Evolutionary conservation across 2,888 invertebrate genomes (phyloP).

Genomic region (Euproctis similis): DNA sequence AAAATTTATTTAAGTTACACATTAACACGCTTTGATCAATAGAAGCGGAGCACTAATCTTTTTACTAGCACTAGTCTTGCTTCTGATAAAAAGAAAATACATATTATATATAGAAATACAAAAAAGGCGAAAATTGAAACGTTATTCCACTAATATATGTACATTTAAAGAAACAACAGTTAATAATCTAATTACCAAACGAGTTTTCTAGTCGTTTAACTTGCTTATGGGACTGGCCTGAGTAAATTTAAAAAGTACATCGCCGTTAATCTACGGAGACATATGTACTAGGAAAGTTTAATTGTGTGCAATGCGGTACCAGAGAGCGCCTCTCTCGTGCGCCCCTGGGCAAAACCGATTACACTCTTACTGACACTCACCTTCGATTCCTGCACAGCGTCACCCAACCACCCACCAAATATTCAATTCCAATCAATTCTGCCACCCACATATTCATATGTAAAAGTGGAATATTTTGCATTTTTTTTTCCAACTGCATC

Average conservation of each 20-base stretch:
- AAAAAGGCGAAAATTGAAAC: too few relatives aligned
- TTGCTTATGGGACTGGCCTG: constrained; percentile 60
- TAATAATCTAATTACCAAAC: constrained; percentile 41
- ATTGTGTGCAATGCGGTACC: constrained; percentile 57
- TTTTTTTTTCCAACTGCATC: constrained; percentile 73
- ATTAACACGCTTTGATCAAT: too few relatives aligned
- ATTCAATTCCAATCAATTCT: constrained; percentile 76
- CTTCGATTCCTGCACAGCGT: constrained; percentile 59
- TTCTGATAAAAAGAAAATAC: too few relatives aligned
- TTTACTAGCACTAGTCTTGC: too few relatives aligned
- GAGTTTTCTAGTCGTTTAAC: constrained; percentile 62
- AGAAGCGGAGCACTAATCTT: too few relatives aligned
- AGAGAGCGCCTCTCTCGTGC: constrained; percentile 23
- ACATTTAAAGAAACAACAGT: too few relatives aligned
- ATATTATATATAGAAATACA: too few relatives aligned
- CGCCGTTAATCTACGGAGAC: constrained; percentile 73
- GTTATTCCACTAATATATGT: too few relatives aligned
- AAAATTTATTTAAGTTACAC: too few relatives aligned
- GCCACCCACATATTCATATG: constrained; percentile 70
- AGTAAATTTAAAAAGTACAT: constrained; percentile 73
- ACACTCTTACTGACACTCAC: constrained; percentile 73
- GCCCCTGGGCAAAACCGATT: constrained; percentile 72
- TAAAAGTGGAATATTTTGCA: constrained; percentile 51
- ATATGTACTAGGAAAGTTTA: constrained; percentile 76
- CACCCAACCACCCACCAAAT: constrained; percentile 52